Base-by-base conservation (phyloP, 2,888 invertebrate species). In the Linnaemya tessellans region DNA sequence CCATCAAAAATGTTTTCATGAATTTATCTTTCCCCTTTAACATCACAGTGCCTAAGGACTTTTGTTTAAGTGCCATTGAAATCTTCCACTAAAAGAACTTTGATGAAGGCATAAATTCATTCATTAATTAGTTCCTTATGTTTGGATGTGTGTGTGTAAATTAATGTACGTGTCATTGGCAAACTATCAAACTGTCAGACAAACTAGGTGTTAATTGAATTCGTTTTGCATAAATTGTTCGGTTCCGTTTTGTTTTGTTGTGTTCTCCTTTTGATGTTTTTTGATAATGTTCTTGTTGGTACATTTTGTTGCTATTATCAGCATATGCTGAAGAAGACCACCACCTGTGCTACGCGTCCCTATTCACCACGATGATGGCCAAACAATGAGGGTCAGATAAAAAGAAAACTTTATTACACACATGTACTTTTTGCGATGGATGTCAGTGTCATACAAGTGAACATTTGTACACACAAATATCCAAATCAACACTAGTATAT, bases 131-230 rank as follows among this genome's bases (percentile, higher is more conserved):
- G 9, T 54, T 22, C 22, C 9, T 13, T 56, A 4, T 43, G 11
- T 41, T 4, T 0, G 18, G 22, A n/a, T 22, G 3, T 49, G 51
- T 54, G 30, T 25, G 10, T 65, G 35, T 49, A 46, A 82, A 85
- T 82, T 60, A 82, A 85, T 85, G 82, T 73, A 79, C 70, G 79
- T 85, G 85, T 85, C 85, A 85, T 71, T 82, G 70, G 51, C 58
- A 71, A 85, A 71, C 65, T 82, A 79, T 75, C 79, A 85, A 79
- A 82, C 82, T 85, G 82, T 84, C 88, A 75, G 84, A 87, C 87
- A 83, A 84, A 85, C 83, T 84, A 92, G 92, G 92, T 92, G 92
- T 92, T 92, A 92, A 92, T 92, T 92, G 92, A 92, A 92, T 92
- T 91, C 92, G 90, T 90, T 92, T 92, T 92, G 92, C 92, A 91